A percentile compares a stretch with the other conserved stretches of the same genome.
These are phyloP conservation scores for Cheumatopsyche charites DNA, from an alignment of 1,140 invertebrate species.

Conservation along the genomic window DNA sequence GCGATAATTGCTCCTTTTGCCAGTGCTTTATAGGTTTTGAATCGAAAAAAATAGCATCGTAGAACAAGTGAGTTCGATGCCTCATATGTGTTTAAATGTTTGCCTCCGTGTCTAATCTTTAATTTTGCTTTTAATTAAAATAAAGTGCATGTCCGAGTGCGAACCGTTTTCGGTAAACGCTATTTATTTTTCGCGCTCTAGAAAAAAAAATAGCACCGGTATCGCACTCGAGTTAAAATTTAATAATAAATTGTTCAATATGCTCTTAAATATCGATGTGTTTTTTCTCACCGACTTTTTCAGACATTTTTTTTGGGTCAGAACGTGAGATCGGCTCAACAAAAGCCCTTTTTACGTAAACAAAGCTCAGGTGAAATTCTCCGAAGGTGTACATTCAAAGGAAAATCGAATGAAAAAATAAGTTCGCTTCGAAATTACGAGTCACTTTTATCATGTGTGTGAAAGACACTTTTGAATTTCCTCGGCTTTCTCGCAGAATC, in stretches of 20 bases:
- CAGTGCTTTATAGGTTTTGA: background rate
- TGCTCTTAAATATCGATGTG: too few relatives aligned
- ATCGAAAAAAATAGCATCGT: slow-evolving; percentile 1
- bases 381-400: too few relatives aligned
- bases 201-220: slow-evolving; percentile 25
- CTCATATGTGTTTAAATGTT: slow-evolving; percentile 8
- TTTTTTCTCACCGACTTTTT: background rate
- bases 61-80: background rate
- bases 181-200: slow-evolving; percentile 26
- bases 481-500: too few relatives aligned
- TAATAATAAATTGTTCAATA: background rate
- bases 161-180: slow-evolving; percentile 6
- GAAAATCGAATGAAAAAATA: too few relatives aligned
- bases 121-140: slow-evolving; percentile 39
- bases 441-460: too few relatives aligned
- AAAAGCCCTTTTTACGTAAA: too few relatives aligned
- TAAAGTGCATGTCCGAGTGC: slow-evolving; percentile 31
- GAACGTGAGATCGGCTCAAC: too few relatives aligned
- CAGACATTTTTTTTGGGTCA: too few relatives aligned
- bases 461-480: too few relatives aligned
- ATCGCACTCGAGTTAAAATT: slow-evolving; percentile 13
- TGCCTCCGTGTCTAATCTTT: slow-evolving; percentile 33
- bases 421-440: too few relatives aligned
- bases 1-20: background rate
- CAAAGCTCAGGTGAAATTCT: too few relatives aligned